Evolutionary conservation across 2,113 vertebrate genomes (phyloP).

Genomic region (Aptenodytes patagonicus): DNA sequence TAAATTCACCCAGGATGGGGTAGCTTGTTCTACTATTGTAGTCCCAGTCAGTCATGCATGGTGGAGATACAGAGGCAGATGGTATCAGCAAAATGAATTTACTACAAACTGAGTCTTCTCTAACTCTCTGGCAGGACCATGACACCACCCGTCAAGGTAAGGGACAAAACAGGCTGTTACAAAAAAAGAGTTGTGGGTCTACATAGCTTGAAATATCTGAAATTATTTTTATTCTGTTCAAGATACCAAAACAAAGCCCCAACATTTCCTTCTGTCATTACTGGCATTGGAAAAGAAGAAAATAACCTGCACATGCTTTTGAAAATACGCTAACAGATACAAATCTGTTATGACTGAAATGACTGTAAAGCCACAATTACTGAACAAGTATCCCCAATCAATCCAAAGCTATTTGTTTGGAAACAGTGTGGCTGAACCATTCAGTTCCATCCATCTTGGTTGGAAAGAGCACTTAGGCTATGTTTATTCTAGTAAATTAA

Average conservation of each 20-base stretch:
- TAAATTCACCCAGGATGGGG: neutral
- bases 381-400: neutral
- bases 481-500: neutral
- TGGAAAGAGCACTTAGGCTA: neutral
- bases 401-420: neutral
- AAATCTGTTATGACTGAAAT: neutral
- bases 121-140: neutral
- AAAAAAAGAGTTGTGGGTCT: neutral
- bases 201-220: neutral
- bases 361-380: neutral
- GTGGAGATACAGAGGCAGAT: neutral
- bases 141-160: neutral
- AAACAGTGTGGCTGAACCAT: neutral
- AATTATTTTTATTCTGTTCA: neutral
- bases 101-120: neutral
- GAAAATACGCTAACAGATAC: neutral
- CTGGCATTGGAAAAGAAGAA: neutral
- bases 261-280: neutral
- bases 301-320: neutral
- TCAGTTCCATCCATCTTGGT: neutral
- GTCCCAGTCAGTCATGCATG: neutral
- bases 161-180: neutral
- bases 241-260: neutral
- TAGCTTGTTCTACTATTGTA: neutral
- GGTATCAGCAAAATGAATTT: neutral